Conservation (phyloP, 2,797 vertebrate genomes). For the Lepilemur septentrionalis region DNA sequence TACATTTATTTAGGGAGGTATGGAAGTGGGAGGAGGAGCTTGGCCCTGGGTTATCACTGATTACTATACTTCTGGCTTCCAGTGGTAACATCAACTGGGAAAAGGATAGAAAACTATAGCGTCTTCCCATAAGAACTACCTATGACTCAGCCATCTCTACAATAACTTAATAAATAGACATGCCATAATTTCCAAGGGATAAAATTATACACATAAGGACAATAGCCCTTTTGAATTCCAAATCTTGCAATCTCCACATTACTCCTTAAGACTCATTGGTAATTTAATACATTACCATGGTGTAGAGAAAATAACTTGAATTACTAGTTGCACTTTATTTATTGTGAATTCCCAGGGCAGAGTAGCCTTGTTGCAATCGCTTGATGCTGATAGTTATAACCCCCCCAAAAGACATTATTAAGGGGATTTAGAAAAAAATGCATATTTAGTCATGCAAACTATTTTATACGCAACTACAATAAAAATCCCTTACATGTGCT, state of each 20-base stretch:
- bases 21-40: not conserved
- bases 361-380: not conserved
- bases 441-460: not conserved
- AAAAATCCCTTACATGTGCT: not conserved
- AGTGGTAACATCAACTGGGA: not conserved
- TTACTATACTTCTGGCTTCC: not conserved
- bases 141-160: not conserved
- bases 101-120: not conserved
- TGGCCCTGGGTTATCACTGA: not conserved
- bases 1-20: not conserved
- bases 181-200: not conserved
- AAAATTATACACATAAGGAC: not conserved
- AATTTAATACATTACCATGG: not conserved
- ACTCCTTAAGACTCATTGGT: not conserved
- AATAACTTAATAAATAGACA: not conserved
- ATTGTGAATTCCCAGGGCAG: not conserved
- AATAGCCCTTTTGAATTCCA: not conserved
- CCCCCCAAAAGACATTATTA: not conserved
- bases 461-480: not conserved
- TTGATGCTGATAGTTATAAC: not conserved
- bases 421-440: not conserved
- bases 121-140: slow-evolving; percentile 18
- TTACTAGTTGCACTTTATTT: not conserved
- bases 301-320: not conserved
- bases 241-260: not conserved